A percentile compares a stretch with the other conserved stretches of the same genome.
These are phyloP conservation scores for Itoplectis maculator DNA, from an alignment of 2,888 invertebrate species.

Conservation along the genomic window DNA sequence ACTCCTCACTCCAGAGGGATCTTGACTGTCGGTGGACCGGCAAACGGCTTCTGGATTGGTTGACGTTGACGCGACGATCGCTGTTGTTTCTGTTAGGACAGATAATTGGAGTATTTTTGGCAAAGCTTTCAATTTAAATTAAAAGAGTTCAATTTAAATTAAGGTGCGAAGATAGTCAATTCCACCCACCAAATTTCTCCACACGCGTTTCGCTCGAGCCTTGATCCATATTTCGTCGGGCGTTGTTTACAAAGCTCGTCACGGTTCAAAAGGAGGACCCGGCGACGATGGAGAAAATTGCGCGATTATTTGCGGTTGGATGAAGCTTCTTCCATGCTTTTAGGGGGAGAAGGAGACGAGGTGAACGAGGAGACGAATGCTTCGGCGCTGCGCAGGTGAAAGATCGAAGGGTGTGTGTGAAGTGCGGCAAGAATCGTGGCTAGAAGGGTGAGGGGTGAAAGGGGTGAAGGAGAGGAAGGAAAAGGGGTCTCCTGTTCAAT, in stretches of 20 bases:
- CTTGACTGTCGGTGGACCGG: slow-evolving; percentile 54
- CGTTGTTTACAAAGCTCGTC: slow-evolving; percentile 29
- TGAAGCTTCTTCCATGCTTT: slow-evolving; percentile 75
- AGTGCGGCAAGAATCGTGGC: slow-evolving; percentile 48
- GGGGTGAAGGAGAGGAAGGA: slow-evolving; percentile 5
- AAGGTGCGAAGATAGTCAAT: not conserved
- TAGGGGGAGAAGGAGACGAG: no score
- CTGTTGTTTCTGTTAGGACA: no score
- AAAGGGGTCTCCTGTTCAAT: slow-evolving; percentile 29
- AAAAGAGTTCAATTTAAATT: not conserved
- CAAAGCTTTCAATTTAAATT: not conserved
- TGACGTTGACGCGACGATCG: slow-evolving; percentile 41
- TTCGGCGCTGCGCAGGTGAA: not conserved
- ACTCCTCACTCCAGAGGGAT: slow-evolving; percentile 67
- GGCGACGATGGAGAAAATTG: slow-evolving; percentile 81
- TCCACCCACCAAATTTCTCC: not conserved
- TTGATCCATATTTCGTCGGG: slow-evolving; percentile 3
- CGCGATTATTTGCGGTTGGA: slow-evolving; percentile 81
- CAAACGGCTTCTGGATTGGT: slow-evolving; percentile 61
- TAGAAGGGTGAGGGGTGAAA: slow-evolving; percentile 56
- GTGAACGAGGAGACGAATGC: slow-evolving; percentile 9
- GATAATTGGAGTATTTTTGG: no score
- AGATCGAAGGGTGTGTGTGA: not conserved
- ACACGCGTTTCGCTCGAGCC: not conserved
- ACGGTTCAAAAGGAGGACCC: slow-evolving; percentile 76